A percentile compares a stretch with the other conserved stretches of the same genome.
Conservation (phyloP, 2,113 vertebrate genomes). For the Dendropsophus ebraccatus region DNA sequence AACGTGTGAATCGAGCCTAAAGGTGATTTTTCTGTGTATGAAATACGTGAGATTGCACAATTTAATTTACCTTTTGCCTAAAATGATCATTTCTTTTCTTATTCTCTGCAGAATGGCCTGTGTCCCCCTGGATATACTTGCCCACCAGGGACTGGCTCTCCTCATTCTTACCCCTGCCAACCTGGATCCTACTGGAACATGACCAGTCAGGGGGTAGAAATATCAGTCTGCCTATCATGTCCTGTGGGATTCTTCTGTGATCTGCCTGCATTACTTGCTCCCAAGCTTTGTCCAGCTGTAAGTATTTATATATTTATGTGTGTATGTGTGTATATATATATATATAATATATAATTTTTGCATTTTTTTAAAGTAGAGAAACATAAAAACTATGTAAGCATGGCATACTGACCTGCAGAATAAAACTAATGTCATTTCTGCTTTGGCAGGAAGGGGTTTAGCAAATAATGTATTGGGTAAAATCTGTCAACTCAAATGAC, state of each 20-base stretch:
- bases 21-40: not conserved
- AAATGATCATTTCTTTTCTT: too few relatives aligned
- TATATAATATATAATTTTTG: too few relatives aligned
- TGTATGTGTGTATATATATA: not conserved
- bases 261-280: conserved; percentile 71
- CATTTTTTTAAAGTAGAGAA: too few relatives aligned
- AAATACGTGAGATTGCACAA: too few relatives aligned
- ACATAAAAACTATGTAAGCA: too few relatives aligned
- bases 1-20: too few relatives aligned
- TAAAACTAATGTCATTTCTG: too few relatives aligned
- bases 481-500: too few relatives aligned
- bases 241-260: conserved; percentile 78
- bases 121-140: conserved; percentile 85
- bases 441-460: too few relatives aligned
- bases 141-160: conserved; percentile 80
- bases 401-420: too few relatives aligned
- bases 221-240: conserved; percentile 75
- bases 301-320: conserved; percentile 45
- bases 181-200: conserved; percentile 79
- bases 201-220: conserved; percentile 66
- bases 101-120: conserved; percentile 76
- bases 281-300: conserved; percentile 79
- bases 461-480: too few relatives aligned
- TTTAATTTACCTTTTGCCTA: too few relatives aligned
- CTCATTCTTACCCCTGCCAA: conserved; percentile 79